Evolutionary conservation across 2,888 invertebrate species (phyloP), one percentile per base, ranked within the genome.

Genomic region (Deroplatys truncata): DNA sequence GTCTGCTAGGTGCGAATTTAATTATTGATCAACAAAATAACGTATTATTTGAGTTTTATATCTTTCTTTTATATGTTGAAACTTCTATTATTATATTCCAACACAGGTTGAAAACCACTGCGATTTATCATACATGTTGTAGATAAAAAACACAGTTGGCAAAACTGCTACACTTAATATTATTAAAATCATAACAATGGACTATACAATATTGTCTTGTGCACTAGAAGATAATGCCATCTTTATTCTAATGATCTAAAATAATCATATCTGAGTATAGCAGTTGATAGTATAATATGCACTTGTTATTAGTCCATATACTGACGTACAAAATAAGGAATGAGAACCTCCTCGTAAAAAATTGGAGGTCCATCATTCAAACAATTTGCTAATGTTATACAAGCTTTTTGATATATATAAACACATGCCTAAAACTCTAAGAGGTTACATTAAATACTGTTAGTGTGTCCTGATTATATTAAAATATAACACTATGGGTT

Each of bases 161-260:
- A 56, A 85, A 85, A 56, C 25, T 85, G 85, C 56, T 85, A 28
- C 84, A 43, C 4, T 85, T 49, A 28, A 20, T 43, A 49, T 15
- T 83, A 85, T 87, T 88, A 88, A 88, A 82, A 84, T 88, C 28
- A 88, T 88, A 88, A 56, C 29, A 56, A 82, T 88, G 28, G 82
- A 29, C 82, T 86, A 86, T 56, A 84, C 28, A 84, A 89, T 89
- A 89, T 89, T 89, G 89, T 89, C 89, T 49, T 89, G 86, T 86
- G 89, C 89, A 89, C 89, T 89, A 89, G 84, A 43, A 82, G 86
- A 1, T 87, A 28, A 86, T 4, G n/a, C 49, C n/a, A 13, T 25
- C 49, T n/a, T 49, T 49, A 49, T n/a, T 5, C 28, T 28, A 85
- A 85, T 25, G 1, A 9, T 25, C 16, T 85, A 25, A n/a, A 31